phyloP scores from a whole-genome alignment of 2,888 invertebrate species.

The Oxytorus armatus region DNA sequence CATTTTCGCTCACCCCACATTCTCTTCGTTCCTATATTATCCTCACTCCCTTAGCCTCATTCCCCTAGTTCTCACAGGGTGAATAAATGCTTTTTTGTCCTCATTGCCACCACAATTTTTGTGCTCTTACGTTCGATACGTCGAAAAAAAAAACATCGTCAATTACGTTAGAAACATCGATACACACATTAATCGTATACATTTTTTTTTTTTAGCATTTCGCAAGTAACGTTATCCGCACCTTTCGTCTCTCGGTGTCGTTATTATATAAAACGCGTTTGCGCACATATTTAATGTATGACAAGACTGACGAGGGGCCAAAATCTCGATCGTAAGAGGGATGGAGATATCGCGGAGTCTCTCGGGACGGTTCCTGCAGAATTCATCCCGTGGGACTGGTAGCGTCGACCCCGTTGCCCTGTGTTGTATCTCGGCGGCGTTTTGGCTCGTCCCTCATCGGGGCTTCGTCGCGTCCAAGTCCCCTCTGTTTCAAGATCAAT shows the following conservation, averaged over 20 bases:
- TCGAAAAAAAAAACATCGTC: too few species aligned
- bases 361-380: slow-evolving; percentile 80
- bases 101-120: slow-evolving; percentile 8
- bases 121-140: neutral
- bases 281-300: neutral
- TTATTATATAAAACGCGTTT: slow-evolving; percentile 9
- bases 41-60: slow-evolving; percentile 52
- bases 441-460: slow-evolving; percentile 59
- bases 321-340: slow-evolving; percentile 52
- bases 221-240: too few species aligned
- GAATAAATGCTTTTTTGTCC: slow-evolving; percentile 47
- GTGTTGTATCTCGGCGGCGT: slow-evolving; percentile 15
- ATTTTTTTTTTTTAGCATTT: too few species aligned
- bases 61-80: slow-evolving; percentile 62
- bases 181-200: too few species aligned
- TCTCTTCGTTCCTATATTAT: slow-evolving; percentile 53
- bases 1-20: slow-evolving; percentile 72
- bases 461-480: neutral
- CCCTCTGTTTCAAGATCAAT: slow-evolving; percentile 40
- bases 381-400: slow-evolving; percentile 78
- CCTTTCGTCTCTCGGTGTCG: neutral
- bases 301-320: slow-evolving; percentile 28
- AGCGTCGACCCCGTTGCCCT: slow-evolving; percentile 61
- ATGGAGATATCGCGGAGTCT: slow-evolving; percentile 69
- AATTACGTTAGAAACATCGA: too few species aligned